Evolutionary conservation across 2,113 vertebrate species (phyloP), one percentile per base, ranked within the genome.

Genomic region (Athene cunicularia): DNA sequence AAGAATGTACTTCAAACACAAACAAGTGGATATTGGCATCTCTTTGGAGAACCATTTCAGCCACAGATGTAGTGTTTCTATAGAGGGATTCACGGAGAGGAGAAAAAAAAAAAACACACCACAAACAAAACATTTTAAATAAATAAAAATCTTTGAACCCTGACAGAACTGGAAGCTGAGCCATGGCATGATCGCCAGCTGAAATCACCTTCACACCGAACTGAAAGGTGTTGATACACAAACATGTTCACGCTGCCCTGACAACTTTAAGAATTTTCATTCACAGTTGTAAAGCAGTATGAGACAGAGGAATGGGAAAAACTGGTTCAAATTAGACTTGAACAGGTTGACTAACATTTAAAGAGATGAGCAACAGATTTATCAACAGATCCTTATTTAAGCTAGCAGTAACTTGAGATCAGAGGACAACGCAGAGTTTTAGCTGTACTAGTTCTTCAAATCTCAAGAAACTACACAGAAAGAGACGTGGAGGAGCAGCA

Each of bases 111-210:
- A 6, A 8, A 8, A 37, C 7, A 37, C 37, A 37, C 37, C 37
- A 37, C 37, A 37, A 37, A 39, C 39, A 39, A 39, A 10, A 39
- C 39, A 20, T 3, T 10, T 3, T 3, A 27, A 43, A 28, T 22
- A 21, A 60, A 75, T 8, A 11, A 2, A 52, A 27, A 3, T 20
- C 37, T 50, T 27, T 19, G n/a, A 30, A 17, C 1, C 6, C 9
- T 2, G 37, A 21, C 9, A 2, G n/a, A 33, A 19, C 18, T 19
- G 19, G n/a, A 63, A 72, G 67, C 49, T 14, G n/a, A 15, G 37
- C 32, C 49, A 11, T 1, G 6, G 58, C 52, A 49, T 0, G 8
- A 33, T 11, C 8, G 1, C 37, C 49, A 45, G 50, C 49, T 52
- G 39, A 41, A 71, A 52, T 23, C 80, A 74, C 79, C 88, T 35